Evolutionary conservation across 2,888 invertebrate genomes (phyloP), one percentile per base, ranked within the genome.

Genomic region (Tupiocoris notatus): DNA sequence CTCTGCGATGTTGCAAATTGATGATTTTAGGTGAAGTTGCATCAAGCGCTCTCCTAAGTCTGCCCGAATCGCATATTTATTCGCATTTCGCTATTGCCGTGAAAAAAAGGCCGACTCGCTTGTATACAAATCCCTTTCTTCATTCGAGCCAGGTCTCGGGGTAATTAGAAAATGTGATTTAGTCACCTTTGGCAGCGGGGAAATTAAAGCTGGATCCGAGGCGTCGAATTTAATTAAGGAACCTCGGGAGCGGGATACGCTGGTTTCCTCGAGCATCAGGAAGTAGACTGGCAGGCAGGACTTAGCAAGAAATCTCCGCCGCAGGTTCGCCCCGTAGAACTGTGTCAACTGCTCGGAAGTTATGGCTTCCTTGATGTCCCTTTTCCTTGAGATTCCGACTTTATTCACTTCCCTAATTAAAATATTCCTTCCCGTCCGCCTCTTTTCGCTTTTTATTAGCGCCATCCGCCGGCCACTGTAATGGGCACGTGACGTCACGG

Each of bases 351-450:
- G 67, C 56, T 54, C 18, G 66, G 20, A 67, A 67, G 57, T 67
- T 67, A 67, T 23, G 67, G 67, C 67, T 57, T 56, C 57, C 67
- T 67, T 67, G 67, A 67, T 67, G 67, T 67, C 56, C 39, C 39
- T 12, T 7, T 39, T 39, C 39, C 67, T 57, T 21, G 56, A 67
- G 67, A 67, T 67, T 67, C 67, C 9, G 56, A 67, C 20, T 57
- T 57, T 67, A 21, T 57, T 57, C 39, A 39, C 39, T 39, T 12
- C 39, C 39, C 39, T 39, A 39, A 39, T 39, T 39, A 39, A 39
- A 39, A 39, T 39, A 39, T 39, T 39, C 39, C 39, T 39, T 39
- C 12, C 39, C 39, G 3, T 39, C 39, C 39, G 39, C 39, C n/a
- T 39, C 39, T 39, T 39, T 39, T 39, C 39, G 39, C 39, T 39